Evolutionary conservation across 2,797 vertebrate genomes (phyloP), one percentile per base, ranked within the genome.

Genomic region (Pipistrellus nathusii): DNA sequence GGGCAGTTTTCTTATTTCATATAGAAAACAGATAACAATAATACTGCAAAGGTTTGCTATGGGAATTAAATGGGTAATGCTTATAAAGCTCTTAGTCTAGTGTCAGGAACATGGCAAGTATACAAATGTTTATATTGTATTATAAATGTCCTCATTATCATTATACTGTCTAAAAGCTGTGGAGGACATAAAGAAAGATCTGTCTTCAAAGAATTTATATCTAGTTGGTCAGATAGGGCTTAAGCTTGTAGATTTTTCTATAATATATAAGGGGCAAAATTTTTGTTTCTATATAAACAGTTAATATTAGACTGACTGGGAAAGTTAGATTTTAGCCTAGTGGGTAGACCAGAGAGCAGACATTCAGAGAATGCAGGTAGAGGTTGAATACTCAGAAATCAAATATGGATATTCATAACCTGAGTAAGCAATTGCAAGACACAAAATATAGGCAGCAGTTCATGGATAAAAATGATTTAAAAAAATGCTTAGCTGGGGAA

Each of bases 1-100:
- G 48, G 44, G 84, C 55, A 82, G 20, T 92, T 95, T 85, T 89
- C 57, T 87, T 68, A 84, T 68, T 25, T 89, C 53, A 75, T 46
- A 68, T 30, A 68, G 62, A 81, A 94, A 85, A 77, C 2, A 62
- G 57, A 69, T 62, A 62, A 62, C 17, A 90, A 88, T 59, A 94
- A 41, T 89, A 78, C 20, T 25, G 6, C 27, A 78, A 68, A 88
- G 11, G 14, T 78, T 92, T 93, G 30, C 68, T 87, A 21, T 91
- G 62, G 88, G 57, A 93, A 87, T 93, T 91, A 93, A 81, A n/a
- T 72, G 25, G 53, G 30, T 87, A 53, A 72, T 94, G 81, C 66
- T 90, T 87, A 38, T 81, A 85, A 93, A 92, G 35, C 62, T 92
- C 44, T 77, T 87, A 77, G 51, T 48, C 55, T 64, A 13, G 72